phyloP scores from a whole-genome alignment of 1,140 invertebrate genomes.

The Pseudoatta argentina region DNA sequence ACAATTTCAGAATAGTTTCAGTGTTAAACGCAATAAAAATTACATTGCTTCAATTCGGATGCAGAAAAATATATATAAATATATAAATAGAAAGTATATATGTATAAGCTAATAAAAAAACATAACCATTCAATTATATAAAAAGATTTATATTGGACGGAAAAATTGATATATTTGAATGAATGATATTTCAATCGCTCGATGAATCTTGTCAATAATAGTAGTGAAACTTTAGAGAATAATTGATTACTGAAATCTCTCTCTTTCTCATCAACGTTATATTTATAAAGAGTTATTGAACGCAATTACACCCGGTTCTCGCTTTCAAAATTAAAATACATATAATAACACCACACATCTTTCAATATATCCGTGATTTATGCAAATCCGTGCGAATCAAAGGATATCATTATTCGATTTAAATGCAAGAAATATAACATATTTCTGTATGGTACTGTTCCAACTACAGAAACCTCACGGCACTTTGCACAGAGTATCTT shows the following conservation, averaged over 20 bases:
- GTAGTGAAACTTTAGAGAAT: conserved; percentile 21
- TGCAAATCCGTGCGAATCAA: conserved; percentile 31
- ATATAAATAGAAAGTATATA: conserved; percentile 15
- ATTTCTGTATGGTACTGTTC: conserved; percentile 30
- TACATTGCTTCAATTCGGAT: conserved; percentile 15
- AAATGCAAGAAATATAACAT: conserved; percentile 28
- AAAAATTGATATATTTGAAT: conserved; percentile 32
- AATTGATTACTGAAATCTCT: conserved; percentile 25
- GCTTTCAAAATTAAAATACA: conserved; percentile 43
- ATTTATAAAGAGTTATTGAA: conserved; percentile 34
- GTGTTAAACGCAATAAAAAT: conserved; percentile 24
- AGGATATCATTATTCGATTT: conserved; percentile 34
- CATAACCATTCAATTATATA: conserved; percentile 20
- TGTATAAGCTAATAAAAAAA: conserved; percentile 43
- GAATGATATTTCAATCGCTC: conserved; percentile 17
- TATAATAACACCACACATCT: conserved; percentile 31
- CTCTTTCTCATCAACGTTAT: conserved; percentile 19
- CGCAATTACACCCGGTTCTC: conserved; percentile 18
- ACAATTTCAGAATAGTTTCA: background rate
- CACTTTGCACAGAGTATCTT: conserved; percentile 3
- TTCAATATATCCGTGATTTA: conserved; percentile 23
- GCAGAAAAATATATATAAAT: background rate
- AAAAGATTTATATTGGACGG: conserved; percentile 31
- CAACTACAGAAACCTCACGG: background rate
- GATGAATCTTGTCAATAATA: conserved; percentile 20